Conservation (phyloP, 30 jellyfish, hydroid and myxozoan genomes). For the Hydractinia echinata region DNA sequence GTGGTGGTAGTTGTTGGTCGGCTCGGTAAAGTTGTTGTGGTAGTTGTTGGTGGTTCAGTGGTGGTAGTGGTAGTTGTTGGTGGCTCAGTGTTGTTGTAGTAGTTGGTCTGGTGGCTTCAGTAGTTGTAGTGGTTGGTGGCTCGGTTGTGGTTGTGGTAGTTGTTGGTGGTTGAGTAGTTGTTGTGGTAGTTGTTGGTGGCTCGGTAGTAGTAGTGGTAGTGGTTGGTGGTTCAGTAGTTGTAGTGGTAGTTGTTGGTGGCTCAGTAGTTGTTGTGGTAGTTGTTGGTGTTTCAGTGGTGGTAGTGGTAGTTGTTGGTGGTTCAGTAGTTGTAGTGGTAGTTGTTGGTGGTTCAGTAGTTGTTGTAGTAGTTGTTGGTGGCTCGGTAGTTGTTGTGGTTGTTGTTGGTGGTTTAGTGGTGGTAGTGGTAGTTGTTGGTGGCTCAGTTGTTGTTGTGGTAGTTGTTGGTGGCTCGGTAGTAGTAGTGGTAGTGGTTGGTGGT, state of each 20-base stretch:
- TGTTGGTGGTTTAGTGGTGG: background rate
- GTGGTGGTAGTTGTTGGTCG: slow-evolving; percentile 11
- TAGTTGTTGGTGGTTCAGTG: background rate
- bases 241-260: background rate
- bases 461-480: background rate
- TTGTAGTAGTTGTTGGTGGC: background rate
- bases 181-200: background rate
- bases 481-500: background rate
- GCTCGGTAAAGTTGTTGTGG: too few species aligned
- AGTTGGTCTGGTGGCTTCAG: background rate
- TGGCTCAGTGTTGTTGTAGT: too few species aligned
- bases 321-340: background rate
- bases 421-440: background rate
- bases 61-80: too few species aligned
- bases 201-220: slow-evolving; percentile 1
- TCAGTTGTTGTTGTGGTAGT: background rate
- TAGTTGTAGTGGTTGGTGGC: background rate
- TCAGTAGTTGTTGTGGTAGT: background rate
- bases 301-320: background rate
- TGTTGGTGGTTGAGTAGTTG: background rate
- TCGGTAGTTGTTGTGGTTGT: background rate
- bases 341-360: background rate
- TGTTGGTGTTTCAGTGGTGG: background rate
- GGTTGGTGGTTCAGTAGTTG: background rate
- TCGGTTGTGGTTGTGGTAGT: too few species aligned